A percentile compares a stretch with the other conserved stretches of the same genome.
These are phyloP conservation scores for Eumeta japonica DNA, from an alignment of 1,140 invertebrate species.

Conservation along the genomic window DNA sequence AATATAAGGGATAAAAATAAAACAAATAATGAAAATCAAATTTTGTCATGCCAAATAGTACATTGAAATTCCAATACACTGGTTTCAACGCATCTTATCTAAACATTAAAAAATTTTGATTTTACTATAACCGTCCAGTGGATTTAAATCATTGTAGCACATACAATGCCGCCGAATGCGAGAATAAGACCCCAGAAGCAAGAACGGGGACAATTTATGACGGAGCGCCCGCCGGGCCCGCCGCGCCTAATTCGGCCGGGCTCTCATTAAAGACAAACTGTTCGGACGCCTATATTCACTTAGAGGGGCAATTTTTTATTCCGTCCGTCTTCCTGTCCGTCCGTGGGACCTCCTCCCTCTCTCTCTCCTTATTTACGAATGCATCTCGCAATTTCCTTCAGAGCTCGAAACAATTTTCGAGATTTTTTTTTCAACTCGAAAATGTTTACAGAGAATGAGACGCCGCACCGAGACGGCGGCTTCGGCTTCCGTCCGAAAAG, in stretches of 20 bases:
- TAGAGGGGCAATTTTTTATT: constrained; percentile 28
- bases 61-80: constrained; percentile 2
- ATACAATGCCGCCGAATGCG: not conserved
- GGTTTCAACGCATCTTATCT: constrained; percentile 2
- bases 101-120: not conserved
- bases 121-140: not conserved
- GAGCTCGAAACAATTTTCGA: constrained; percentile 1
- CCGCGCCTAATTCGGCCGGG: constrained; percentile 35
- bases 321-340: constrained; percentile 8
- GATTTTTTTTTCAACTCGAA: constrained; percentile 1
- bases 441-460: not conserved
- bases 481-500: too few species aligned
- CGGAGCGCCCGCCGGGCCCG: constrained; percentile 18
- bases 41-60: too few species aligned
- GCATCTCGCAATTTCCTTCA: constrained; percentile 9
- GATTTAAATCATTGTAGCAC: not conserved
- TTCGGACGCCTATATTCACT: constrained; percentile 39
- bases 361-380: constrained; percentile 20
- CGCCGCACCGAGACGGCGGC: too few species aligned
- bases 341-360: too few species aligned
- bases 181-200: not conserved
- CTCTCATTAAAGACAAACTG: constrained; percentile 45
- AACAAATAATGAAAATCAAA: too few species aligned
- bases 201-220: constrained; percentile 43
- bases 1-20: too few species aligned